A percentile compares a stretch with the other conserved stretches of the same genome.
phyloP scores from a whole-genome alignment of 2,113 vertebrate genomes.

The Phaetusa simplex region DNA sequence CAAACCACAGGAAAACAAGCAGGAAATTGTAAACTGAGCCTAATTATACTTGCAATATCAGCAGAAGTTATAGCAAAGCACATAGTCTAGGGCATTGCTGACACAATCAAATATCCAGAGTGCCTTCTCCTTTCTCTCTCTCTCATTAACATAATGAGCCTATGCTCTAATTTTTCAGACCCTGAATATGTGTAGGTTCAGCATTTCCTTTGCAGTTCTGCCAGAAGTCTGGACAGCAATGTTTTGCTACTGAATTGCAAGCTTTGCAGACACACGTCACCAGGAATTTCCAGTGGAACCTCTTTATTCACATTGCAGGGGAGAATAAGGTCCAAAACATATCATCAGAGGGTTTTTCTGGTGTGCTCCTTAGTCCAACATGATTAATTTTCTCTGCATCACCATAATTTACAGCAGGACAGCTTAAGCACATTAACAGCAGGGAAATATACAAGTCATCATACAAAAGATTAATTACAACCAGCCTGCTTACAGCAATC shows the following conservation, averaged over 20 bases:
- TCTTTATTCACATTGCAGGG: neutral
- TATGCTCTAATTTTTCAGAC: neutral
- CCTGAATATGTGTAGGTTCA: neutral
- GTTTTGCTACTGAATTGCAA: neutral
- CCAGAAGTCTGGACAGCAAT: neutral
- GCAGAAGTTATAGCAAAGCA: neutral
- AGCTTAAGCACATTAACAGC: neutral
- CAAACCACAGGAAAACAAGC: neutral
- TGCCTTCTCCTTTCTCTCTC: neutral
- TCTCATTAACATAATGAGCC: neutral
- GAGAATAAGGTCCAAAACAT: neutral
- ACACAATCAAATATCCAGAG: neutral
- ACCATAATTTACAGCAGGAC: slow-evolving; percentile 2
- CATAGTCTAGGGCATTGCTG: neutral
- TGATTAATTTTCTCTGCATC: slow-evolving; percentile 19
- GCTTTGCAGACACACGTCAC: neutral
- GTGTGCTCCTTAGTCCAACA: neutral
- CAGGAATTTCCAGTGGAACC: neutral
- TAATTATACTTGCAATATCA: neutral
- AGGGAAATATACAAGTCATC: neutral
- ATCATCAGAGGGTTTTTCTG: neutral
- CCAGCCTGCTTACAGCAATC: neutral
- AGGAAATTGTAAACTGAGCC: neutral
- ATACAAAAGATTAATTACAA: slow-evolving; percentile 35
- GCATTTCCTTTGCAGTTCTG: neutral